These are phyloP conservation scores for Phragmatobia fuliginosa DNA, from an alignment of 2,888 invertebrate species.

Conservation along the genomic window DNA sequence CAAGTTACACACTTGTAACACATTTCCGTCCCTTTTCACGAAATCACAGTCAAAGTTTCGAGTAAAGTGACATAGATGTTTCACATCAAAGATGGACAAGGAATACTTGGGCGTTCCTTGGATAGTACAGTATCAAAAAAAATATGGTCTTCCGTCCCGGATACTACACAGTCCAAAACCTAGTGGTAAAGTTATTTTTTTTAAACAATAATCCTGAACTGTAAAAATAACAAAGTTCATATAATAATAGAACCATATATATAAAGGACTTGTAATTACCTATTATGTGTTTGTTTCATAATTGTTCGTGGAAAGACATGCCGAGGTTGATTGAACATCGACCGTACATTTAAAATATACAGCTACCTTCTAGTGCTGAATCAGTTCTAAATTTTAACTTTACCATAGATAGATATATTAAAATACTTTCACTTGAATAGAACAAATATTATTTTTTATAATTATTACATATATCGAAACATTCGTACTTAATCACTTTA, in stretches of 20 bases:
- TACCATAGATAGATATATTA: slow-evolving; percentile 3
- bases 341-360: background rate
- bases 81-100: background rate
- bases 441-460: background rate
- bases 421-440: background rate
- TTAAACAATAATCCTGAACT: no score
- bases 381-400: background rate
- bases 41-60: background rate
- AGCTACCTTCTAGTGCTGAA: background rate
- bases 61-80: background rate
- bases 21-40: background rate
- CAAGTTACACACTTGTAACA: background rate
- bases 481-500: slow-evolving; percentile 10
- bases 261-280: background rate
- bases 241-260: background rate
- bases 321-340: background rate
- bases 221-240: background rate
- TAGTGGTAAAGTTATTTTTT: no score
- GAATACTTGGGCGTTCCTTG: no score
- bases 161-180: no score
- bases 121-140: no score
- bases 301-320: background rate
- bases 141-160: no score
- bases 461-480: slow-evolving; percentile 2
- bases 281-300: background rate